Base-by-base conservation (phyloP, 2,888 invertebrate genomes). In the Zaprionus bogoriensis region DNA sequence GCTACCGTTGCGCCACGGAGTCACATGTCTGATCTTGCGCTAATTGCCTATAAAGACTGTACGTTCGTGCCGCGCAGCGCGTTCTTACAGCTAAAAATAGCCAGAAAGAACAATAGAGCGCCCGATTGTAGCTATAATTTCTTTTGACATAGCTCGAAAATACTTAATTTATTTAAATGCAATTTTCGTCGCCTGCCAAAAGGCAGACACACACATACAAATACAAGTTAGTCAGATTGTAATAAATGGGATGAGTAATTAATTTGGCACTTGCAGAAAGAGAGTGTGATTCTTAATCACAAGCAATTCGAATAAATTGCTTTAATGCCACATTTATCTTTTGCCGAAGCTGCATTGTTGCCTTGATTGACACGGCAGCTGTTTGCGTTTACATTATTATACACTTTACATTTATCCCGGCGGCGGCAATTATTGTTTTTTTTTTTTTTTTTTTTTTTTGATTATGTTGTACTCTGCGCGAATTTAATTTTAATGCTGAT, bases 1-100 rank as follows among this genome's bases (percentile, higher is more conserved):
- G 76, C 76, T 76, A 76, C 76, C 76, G 76, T 76, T 76, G 78
- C 76, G 76, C 76, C 76, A 76, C 76, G 76, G 78, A 76, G 76
- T 77, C 76, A 60, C 10, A 23, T 71, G 59, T 10, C 27, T n/a
- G 71, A 70, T 77, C 67, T 9, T 44, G 47, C 38, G 36, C 52
- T 36, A 64, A 39, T 42, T 57, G 0, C 2, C 30, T 3, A 50
- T 20, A 57, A 25, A 7, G 50, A 5, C 32, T 2, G 5, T 2
- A n/a, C 14, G 2, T n/a, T 6, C 3, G 3, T 19, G 4, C 7
- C 2, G 19, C 4, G 10, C 10, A 22, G 17, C 20, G 22, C 17
- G n/a, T 5, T 17, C 3, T 6, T 12, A 12, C 5, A 12, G 39
- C 44, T 25, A 22, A 20, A 19, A 41, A 44, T 36, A 32, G 38